phyloP scores from a whole-genome alignment of 2,113 vertebrate species.

The Heterocephalus glaber region DNA sequence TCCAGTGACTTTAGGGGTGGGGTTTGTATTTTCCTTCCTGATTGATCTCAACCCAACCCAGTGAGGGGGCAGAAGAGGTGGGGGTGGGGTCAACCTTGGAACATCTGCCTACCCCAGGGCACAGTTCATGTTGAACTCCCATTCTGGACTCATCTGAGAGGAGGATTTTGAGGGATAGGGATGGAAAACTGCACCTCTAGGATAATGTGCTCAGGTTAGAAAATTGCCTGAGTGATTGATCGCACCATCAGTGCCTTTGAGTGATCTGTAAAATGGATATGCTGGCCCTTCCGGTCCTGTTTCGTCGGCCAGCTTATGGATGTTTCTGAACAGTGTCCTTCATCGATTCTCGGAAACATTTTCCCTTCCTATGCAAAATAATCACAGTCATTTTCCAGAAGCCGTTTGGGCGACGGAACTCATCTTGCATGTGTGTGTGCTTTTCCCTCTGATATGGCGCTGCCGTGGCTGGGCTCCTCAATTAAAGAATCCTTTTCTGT shows the following conservation, averaged over 20 bases:
- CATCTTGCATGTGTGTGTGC: not conserved
- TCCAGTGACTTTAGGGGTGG: not conserved
- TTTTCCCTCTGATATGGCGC: slow-evolving; percentile 74
- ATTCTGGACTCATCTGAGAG: not conserved
- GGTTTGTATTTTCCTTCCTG: not conserved
- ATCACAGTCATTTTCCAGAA: slow-evolving; percentile 81
- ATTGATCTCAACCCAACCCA: not conserved
- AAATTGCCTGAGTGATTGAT: not conserved
- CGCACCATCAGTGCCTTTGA: not conserved
- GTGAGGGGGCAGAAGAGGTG: not conserved
- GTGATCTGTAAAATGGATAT: not conserved
- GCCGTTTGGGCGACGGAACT: slow-evolving; percentile 76
- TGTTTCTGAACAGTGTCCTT: slow-evolving; percentile 12
- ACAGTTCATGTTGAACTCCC: not conserved
- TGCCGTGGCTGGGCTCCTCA: slow-evolving; percentile 77
- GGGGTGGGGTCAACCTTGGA: not conserved
- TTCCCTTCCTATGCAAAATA: slow-evolving; percentile 66
- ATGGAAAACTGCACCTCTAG: not conserved
- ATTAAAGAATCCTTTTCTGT: slow-evolving; percentile 83
- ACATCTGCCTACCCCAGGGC: not conserved
- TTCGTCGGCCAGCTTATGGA: not conserved
- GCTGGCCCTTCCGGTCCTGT: slow-evolving; percentile 1
- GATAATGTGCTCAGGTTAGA: not conserved
- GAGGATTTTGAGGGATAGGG: not conserved
- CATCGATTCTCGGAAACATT: slow-evolving; percentile 61